Evolutionary conservation across 1,140 invertebrate genomes (phyloP).

Genomic region (Drosophila teissieri): DNA sequence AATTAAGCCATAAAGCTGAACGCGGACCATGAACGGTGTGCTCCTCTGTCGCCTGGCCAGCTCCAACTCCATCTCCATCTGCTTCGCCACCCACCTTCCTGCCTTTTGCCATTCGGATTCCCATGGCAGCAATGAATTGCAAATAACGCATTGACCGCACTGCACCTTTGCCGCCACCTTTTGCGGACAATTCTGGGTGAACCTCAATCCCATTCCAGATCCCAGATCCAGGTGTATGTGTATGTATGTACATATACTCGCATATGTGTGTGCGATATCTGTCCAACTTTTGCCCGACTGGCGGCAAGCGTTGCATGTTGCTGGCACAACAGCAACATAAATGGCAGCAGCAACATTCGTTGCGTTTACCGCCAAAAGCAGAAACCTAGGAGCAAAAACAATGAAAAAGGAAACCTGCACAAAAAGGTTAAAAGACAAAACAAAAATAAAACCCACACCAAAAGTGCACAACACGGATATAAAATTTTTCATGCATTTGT

Average conservation of each 20-base stretch:
- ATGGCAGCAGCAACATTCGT: conserved; percentile 70
- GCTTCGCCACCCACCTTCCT: conserved; percentile 9
- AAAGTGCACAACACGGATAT: conserved; percentile 74
- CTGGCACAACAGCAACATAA: conserved; percentile 67
- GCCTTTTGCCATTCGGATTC: conserved; percentile 52
- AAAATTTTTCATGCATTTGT: conserved; percentile 82
- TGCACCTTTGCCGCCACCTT: conserved; percentile 80
- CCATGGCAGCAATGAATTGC: conserved; percentile 75
- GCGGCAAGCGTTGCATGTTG: conserved; percentile 39
- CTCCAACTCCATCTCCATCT: conserved; percentile 42
- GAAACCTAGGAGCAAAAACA: conserved; percentile 57
- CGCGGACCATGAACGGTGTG: conserved; percentile 27
- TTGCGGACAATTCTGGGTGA: conserved; percentile 70
- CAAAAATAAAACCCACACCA: conserved; percentile 27
- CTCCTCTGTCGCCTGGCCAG: conserved; percentile 21
- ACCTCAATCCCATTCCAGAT: conserved; percentile 46
- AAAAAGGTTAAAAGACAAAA: conserved; percentile 39
- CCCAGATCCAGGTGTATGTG: conserved; percentile 27
- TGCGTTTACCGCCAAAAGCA: conserved; percentile 79
- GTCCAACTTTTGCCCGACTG: conserved; percentile 36
- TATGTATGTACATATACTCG: conserved; percentile 24
- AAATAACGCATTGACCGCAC: conserved; percentile 80
- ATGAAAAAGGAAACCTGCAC: conserved; percentile 28
- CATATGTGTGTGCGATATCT: conserved; percentile 58
- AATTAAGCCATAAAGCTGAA: conserved; percentile 73